Percentiles rank a stretch among this genome's conserved stretches.
Evolutionary conservation across 1,140 invertebrate species (phyloP).

Genomic region (Drosophila azteca): DNA sequence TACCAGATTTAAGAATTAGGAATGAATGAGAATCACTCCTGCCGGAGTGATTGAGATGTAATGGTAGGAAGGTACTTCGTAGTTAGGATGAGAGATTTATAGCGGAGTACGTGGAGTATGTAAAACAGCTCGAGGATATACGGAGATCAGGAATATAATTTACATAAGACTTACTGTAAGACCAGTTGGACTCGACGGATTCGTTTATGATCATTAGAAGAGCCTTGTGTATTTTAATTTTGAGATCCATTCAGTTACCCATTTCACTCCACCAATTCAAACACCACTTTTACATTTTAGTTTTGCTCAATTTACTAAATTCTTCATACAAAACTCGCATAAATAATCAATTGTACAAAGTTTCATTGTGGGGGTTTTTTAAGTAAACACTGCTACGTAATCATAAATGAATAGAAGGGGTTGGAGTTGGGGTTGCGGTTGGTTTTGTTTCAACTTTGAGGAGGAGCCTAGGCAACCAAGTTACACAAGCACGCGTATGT

Average conservation of each 20-base stretch:
- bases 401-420: conserved; percentile 46
- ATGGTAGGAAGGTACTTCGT: too few species aligned
- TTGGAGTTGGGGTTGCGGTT: conserved; percentile 10
- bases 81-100: too few species aligned
- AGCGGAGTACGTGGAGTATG: too few species aligned
- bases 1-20: too few species aligned
- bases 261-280: neutral
- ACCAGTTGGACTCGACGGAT: too few species aligned
- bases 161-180: too few species aligned
- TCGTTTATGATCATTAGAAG: too few species aligned
- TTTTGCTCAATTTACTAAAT: conserved; percentile 64
- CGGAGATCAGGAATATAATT: too few species aligned
- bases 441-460: conserved; percentile 25
- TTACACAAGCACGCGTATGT: conserved; percentile 53
- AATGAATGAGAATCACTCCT: too few species aligned
- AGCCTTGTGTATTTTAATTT: too few species aligned
- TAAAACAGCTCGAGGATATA: too few species aligned
- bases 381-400: conserved; percentile 76
- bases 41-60: too few species aligned
- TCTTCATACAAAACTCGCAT: conserved; percentile 56
- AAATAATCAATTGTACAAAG: conserved; percentile 61
- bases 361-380: conserved; percentile 47
- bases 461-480: conserved; percentile 58
- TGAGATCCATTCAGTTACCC: neutral
- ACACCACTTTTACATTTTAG: conserved; percentile 5